A percentile compares a stretch with the other conserved stretches of the same genome.
Evolutionary conservation across 2,113 vertebrate genomes (phyloP).

Genomic region (Cygnus buccinator): DNA sequence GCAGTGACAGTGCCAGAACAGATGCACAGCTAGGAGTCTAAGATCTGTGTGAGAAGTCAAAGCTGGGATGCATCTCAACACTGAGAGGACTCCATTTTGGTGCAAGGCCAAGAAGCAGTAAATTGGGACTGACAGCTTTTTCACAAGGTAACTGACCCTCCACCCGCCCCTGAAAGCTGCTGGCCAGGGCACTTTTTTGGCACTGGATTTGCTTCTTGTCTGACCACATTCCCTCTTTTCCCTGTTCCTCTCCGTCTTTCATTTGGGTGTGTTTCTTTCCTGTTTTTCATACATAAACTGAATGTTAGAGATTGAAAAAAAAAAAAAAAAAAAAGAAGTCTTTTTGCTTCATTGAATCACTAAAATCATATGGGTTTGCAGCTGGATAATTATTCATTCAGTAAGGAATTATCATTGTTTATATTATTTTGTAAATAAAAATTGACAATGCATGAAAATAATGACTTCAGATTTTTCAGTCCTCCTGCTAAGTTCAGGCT

Average conservation of each 20-base stretch:
- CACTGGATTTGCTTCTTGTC: background rate
- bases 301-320: background rate
- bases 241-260: background rate
- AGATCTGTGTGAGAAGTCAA: background rate
- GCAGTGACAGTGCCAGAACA: background rate
- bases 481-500: background rate
- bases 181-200: background rate
- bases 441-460: background rate
- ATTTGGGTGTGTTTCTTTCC: background rate
- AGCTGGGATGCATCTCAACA: background rate
- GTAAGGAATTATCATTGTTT: background rate
- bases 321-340: background rate
- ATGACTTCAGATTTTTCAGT: background rate
- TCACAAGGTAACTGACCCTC: background rate
- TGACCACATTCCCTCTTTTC: background rate
- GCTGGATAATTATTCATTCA: background rate
- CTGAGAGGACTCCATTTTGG: background rate
- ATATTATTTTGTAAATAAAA: background rate
- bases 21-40: fast-evolving
- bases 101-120: background rate
- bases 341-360: background rate
- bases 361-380: background rate
- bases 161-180: background rate
- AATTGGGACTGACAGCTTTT: background rate
- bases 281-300: background rate